Conservation (phyloP, 2,113 vertebrate genomes). For the Emydocephalus ijimae region DNA sequence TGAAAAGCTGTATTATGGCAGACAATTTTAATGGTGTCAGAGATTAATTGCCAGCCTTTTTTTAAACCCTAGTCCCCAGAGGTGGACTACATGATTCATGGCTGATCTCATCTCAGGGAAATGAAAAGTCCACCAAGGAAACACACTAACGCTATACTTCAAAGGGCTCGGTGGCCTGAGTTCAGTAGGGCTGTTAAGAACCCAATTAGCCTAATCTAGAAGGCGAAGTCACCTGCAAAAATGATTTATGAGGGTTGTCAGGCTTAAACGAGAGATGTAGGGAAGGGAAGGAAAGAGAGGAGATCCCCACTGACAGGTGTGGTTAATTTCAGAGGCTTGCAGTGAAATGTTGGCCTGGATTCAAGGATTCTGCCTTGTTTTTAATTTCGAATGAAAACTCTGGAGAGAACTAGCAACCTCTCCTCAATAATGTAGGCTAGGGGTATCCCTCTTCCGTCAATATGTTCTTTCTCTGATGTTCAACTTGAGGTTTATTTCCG, state of each 20-base stretch:
- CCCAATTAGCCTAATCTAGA: background rate
- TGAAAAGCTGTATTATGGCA: background rate
- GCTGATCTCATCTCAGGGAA: background rate
- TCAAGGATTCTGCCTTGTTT: background rate
- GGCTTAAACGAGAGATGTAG: background rate
- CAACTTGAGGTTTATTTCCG: background rate
- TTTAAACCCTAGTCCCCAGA: background rate
- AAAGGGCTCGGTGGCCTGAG: background rate
- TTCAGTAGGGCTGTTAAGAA: background rate
- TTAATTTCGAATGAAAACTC: background rate
- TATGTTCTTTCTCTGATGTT: background rate
- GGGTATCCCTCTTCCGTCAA: background rate
- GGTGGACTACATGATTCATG: background rate
- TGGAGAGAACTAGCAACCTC: background rate
- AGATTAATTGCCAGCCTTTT: background rate
- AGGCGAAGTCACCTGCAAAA: background rate
- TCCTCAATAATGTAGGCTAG: background rate
- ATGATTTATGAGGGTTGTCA: background rate
- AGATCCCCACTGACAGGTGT: background rate
- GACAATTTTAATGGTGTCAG: background rate
- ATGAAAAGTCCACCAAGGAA: background rate
- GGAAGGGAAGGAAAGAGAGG: background rate
- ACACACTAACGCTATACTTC: background rate
- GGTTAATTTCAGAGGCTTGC: background rate
- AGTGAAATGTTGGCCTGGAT: background rate